Evolutionary conservation across 2,113 vertebrate genomes (phyloP), one percentile per base, ranked within the genome.

Genomic region (Regulus satrapa): DNA sequence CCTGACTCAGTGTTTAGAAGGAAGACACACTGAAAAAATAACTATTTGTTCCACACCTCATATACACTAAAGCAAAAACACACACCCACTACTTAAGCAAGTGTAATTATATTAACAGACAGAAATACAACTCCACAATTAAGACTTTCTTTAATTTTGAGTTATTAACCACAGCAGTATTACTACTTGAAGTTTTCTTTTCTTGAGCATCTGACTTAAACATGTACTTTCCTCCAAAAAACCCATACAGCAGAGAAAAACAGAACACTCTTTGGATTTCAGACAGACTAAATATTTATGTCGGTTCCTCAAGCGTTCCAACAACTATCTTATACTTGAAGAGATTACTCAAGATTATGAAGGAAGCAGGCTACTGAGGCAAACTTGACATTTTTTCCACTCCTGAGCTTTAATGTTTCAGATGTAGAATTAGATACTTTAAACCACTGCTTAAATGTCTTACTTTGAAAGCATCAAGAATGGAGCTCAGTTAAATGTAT

Each of bases 271-370:
- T 56, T 45, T 10, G 20, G 43, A 78, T 89, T 92, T 91, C 76
- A 91, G 62, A 66, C 24, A 86, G 86, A 91, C 73, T 54, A 95
- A 88, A 71, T 84, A 94, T 87, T 96, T 95, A 81, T 24, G 41
- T 45, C 5, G 1, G 9, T 13, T 63, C 90, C 63, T 80, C 34
- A 69, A 88, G 38, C 48, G 17, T 80, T 94, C 77, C 51, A 80
- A 69, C 46, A 88, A 54, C 20, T 52, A 52, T 52, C 18, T 76
- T 49, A n/a, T 13, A 55, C 34, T 80, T 71, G 26, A 73, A 80
- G 29, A 85, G 54, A 61, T 66, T 56, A 89, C 18, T 56, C 4
- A 73, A 58, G 54, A 82, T 88, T 28, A 74, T 8, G 15, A 67
- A 81, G n/a, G 69, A 71, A 94, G 40, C 34, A 64, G 11, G 43